Evolutionary conservation across 2,888 invertebrate genomes (phyloP), one percentile per base, ranked within the genome.

Genomic region (Cantharis flavilabris): DNA sequence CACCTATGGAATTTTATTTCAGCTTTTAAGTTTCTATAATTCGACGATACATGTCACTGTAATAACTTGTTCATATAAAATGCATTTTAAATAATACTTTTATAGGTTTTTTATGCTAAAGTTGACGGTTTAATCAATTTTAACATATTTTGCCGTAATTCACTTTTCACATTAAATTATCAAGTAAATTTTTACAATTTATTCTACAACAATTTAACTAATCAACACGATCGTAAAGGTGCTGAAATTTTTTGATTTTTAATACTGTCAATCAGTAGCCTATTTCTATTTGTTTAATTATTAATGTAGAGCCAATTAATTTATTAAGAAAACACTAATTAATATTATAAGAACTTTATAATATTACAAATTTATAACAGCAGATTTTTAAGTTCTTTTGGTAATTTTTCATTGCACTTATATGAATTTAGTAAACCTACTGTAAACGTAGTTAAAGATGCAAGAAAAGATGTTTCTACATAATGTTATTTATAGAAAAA

Each of bases 11-110:
- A 74, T 75, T 75, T 71, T 70, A 71, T 71, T 23, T 64, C 23
- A n/a, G 67, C 23, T 71, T 70, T 70, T 75, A 75, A 70, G 64
- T 70, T 75, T 70, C 67, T 71, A 64, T 65, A 75, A 70, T 71
- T 62, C 62, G 69, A 72, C 69, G 67, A 64, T 73, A 65, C 73
- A 65, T 70, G 70, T 71, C 77, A 74, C 69, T 67, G 18, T 67
- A 65, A 74, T 77, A 77, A 71, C 71, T 74, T 77, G 70, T 71
- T 67, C 69, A 62, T 69, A 63, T 67, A 71, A 28, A 65, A 62
- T 72, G 69, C 72, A 76, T 72, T 72, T 76, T 72, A 69, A 28
- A 69, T 62, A 14, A 28, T 69, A 26, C 69, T 63, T 74, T 71
- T 76, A 67, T 74, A 70, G 33, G 13, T 26, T 70, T 73, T 70